phyloP scores from a whole-genome alignment of 2,888 invertebrate species.

The Diarsia dahlii region DNA sequence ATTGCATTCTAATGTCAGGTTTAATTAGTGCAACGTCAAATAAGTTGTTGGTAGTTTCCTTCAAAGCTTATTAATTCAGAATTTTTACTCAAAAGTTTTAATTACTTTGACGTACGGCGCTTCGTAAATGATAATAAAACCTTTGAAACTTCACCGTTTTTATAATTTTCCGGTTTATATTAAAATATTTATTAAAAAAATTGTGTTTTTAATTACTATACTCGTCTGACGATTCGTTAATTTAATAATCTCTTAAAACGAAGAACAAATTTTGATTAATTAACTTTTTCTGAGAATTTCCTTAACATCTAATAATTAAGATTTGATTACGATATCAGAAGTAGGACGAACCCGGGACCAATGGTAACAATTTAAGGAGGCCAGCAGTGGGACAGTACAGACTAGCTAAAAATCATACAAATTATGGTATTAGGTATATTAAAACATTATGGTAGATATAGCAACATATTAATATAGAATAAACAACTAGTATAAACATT shows the following conservation, averaged over 20 bases:
- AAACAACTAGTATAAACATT: neutral
- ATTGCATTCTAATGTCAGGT: slow-evolving; percentile 49
- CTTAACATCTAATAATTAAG: neutral
- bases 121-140: slow-evolving; percentile 42
- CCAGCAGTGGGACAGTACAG: neutral
- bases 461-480: neutral
- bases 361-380: neutral
- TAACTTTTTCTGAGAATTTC: neutral
- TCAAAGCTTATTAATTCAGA: slow-evolving; percentile 58
- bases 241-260: neutral
- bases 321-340: neutral
- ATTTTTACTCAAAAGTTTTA: slow-evolving; percentile 57
- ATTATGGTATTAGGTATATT: too few relatives aligned
- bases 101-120: slow-evolving; percentile 52
- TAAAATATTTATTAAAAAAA: neutral
- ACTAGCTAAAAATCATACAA: neutral
- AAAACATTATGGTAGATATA: neutral
- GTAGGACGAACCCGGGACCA: too few relatives aligned
- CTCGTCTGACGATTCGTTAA: neutral
- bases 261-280: slow-evolving; percentile 1
- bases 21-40: slow-evolving; percentile 58
- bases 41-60: slow-evolving; percentile 50
- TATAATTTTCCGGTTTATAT: slow-evolving; percentile 13
- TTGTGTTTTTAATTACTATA: slow-evolving; percentile 1
- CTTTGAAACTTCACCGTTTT: slow-evolving; percentile 26